A percentile compares a stretch with the other conserved stretches of the same genome.
Conservation (phyloP, 1,140 invertebrate species). For the Cheumatopsyche charites region DNA sequence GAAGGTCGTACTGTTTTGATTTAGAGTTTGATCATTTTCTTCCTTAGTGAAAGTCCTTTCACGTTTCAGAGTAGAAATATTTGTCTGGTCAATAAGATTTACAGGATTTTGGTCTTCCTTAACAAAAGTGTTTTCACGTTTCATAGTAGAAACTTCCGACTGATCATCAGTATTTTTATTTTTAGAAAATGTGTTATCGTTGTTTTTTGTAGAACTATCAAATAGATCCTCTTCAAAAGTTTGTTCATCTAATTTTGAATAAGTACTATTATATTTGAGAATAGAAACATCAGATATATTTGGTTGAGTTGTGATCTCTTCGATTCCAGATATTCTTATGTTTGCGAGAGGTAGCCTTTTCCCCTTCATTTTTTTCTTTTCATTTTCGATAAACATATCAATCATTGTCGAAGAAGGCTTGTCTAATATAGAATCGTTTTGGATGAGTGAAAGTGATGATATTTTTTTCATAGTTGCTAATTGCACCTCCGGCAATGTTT, state of each 20-base stretch:
- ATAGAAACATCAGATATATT: not conserved
- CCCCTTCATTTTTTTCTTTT: not conserved
- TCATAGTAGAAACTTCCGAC: slow-evolving; percentile 40
- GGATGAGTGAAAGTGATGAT: not conserved
- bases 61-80: slow-evolving; percentile 48
- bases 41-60: slow-evolving; percentile 56
- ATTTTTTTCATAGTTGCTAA: not conserved
- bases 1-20: not conserved
- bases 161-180: not conserved
- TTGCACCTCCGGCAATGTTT: not conserved
- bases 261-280: slow-evolving; percentile 26
- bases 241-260: slow-evolving; percentile 17
- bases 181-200: not conserved
- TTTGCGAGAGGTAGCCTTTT: slow-evolving; percentile 1
- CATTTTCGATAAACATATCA: not conserved
- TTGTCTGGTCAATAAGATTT: not conserved
- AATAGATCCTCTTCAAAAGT: too few relatives aligned
- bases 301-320: slow-evolving; percentile 10
- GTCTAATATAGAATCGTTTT: slow-evolving; percentile 10
- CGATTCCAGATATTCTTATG: slow-evolving; percentile 41
- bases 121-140: slow-evolving; percentile 55
- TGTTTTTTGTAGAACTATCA: too few relatives aligned
- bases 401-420: slow-evolving; percentile 11
- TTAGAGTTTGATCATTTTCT: not conserved
- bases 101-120: slow-evolving; percentile 47